Base-by-base conservation (phyloP, 2,888 invertebrate genomes). In the Platynereis dumerilii region DNA sequence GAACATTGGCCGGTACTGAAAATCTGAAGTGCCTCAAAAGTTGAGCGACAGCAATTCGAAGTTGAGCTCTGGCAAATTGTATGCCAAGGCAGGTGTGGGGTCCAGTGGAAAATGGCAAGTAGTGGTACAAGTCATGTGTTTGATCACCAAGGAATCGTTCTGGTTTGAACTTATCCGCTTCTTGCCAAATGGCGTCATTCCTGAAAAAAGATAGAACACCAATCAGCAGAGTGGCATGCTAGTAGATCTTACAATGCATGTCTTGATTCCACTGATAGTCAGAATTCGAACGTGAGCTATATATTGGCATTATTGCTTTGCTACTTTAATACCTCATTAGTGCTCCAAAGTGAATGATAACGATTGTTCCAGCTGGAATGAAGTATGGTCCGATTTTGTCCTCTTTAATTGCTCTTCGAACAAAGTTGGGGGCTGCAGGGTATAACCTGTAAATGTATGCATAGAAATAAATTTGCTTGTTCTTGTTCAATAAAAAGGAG, bases 51-150 rank as follows among this genome's bases (percentile, higher is more conserved):
- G 12, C 34, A 34, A 34, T 34, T 34, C 34, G 34, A 34, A 34
- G 34, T 34, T 80, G 80, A 24, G 75, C 65, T 52, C 76, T 64
- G 17, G 80, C 77, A 69, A 79, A 80, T 57, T 73, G 72, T 66
- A 78, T 70, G 5, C 80, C 80, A 15, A 80, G 76, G 66, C 80
- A 80, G 77, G 77, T 80, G 60, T 74, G 75, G 22, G 78, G 76
- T 29, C 80, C 80, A 2, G 75, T 67, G 20, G 67, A 71, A 65
- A 80, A 80, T 1, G 80, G 79, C 56, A 80, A 64, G 67, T 72
- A 78, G 28, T 54, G 67, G 34, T 72, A 67, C 3, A 77, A 69
- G n/a, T 58, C 58, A 5, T 5, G 34, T 5, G 7, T 34, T 34
- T 34, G 34, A 12, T 34, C 12, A 34, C 34, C 12, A 7, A 58